Base-by-base conservation (phyloP, 2,113 vertebrate genomes). In the Menidia beryllina region DNA sequence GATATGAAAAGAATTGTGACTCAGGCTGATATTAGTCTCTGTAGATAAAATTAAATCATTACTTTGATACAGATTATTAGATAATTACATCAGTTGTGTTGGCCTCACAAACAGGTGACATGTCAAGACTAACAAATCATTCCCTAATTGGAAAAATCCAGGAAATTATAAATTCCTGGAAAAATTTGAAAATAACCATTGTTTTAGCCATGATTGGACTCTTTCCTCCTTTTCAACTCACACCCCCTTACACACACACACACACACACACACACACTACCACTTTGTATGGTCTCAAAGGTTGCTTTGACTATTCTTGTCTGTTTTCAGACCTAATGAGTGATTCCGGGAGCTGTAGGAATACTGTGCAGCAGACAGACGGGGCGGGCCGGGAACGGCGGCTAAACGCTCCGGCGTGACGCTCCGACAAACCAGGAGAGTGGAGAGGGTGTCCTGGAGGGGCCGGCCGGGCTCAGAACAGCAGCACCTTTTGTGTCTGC, bases 401-500 rank as follows among this genome's bases (percentile, higher is more conserved):
- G 63, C 75, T 74, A 67, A 80, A 52, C 53, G 76, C 72, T 49
- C 68, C 50, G 53, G 72, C 67, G 63, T 81, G 86, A 75, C 49
- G 43, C 54, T 30, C 30, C 34, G 34, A 53, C 69, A 50, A 74
- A 83, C 64, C 53, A 63, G 43, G 68, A 71, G 57, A 70, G 75
- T 15, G 54, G 75, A 77, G 76, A 70, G 25, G 66, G 47, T 23
- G 57, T 66, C 56, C 21, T 36, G 73, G 11, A 15, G 63, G 53
- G 81, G 76, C 4, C n/a, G 59, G 66, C 61, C 52, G 30, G 14
- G 47, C 80, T 77, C 26, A 54, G 79, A 90, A 92, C 88, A 91
- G 87, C 89, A 69, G 84, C 12, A 69, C 70, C 91, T 91, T 90
- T 93, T 91, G 89, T 93, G 86, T 92, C 86, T 91, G 79, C 60